phyloP scores from a whole-genome alignment of 2,113 vertebrate species.

The Tenebrosternarchus preto region DNA sequence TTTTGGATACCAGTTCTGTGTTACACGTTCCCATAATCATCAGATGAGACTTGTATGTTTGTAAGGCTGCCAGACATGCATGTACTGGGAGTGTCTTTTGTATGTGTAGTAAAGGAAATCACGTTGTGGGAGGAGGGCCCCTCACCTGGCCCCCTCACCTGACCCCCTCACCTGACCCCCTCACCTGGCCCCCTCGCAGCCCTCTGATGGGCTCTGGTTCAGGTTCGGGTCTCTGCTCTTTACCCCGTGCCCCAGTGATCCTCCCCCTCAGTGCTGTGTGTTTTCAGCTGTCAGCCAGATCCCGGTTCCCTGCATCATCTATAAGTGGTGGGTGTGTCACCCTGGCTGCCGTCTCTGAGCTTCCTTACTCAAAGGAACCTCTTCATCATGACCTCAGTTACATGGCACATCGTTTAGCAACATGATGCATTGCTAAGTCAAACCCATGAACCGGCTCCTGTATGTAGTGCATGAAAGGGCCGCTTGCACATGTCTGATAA shows the following conservation, averaged over 20 bases:
- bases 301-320: conserved; percentile 23
- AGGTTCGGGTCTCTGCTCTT: conserved; percentile 9
- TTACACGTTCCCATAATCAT: too few relatives aligned
- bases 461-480: background rate
- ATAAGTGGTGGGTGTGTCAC: conserved; percentile 19
- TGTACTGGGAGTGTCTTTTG: background rate
- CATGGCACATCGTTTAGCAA: conserved; percentile 33
- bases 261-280: conserved; percentile 12
- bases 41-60: too few relatives aligned
- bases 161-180: too few relatives aligned
- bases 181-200: background rate
- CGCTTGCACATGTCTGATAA: conserved; percentile 14
- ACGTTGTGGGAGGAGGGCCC: background rate
- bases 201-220: conserved; percentile 16
- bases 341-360: conserved; percentile 18
- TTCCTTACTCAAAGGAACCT: conserved; percentile 45
- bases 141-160: too few relatives aligned
- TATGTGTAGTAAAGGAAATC: background rate
- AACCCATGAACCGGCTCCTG: conserved; percentile 6
- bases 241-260: conserved; percentile 6
- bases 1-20: too few relatives aligned
- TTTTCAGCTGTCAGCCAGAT: conserved; percentile 42
- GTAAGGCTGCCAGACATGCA: too few relatives aligned
- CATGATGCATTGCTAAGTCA: conserved; percentile 42
- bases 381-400: conserved; percentile 39